Evolutionary conservation across 2,797 vertebrate species (phyloP), one percentile per base, ranked within the genome.

Genomic region (Momotus momota): DNA sequence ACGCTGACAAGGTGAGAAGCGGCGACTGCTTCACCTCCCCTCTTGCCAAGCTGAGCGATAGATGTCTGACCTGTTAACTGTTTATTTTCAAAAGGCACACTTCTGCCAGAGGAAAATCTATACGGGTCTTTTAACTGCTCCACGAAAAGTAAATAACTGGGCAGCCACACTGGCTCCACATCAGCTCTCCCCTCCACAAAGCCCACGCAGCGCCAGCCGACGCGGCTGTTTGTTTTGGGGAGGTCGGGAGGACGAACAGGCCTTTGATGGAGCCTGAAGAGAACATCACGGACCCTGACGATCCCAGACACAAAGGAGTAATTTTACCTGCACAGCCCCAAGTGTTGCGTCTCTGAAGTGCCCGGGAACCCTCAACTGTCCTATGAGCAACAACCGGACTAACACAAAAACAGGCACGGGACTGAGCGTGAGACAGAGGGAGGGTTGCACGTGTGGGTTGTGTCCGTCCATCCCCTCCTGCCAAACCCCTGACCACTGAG

Each of bases 131-230:
- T 75, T 25, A 81, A 88, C 16, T 23, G 52, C 65, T 62, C 74
- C 17, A 4, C 0, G 45, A 13, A 96, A 94, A 86, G 91, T 66
- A 94, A 95, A 91, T 71, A 97, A 48, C 20, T 51, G 1, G 15
- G 79, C 60, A 90, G 93, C 90, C 94, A 74, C n/a, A 0, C 14
- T 12, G 90, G 78, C 93, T 94, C 78, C 96, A 79, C 46, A 29
- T 0, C 62, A 79, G 65, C 91, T 74, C 83, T 88, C 31, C 61
- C 75, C 77, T 92, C 70, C 88, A 67, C 86, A 48, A 35, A 82
- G 85, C 57, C 57, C 61, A 35, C 90, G 80, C 64, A 1, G 21
- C 1, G 0, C 6, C 46, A 29, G n/a, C 70, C 4, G 6, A 38
- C 41, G 52, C 3, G 43, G 1, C 21, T 81, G 86, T 86, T 83